Base-by-base conservation (phyloP, 1,140 invertebrate species). In the Pogonomyrmex californicus region DNA sequence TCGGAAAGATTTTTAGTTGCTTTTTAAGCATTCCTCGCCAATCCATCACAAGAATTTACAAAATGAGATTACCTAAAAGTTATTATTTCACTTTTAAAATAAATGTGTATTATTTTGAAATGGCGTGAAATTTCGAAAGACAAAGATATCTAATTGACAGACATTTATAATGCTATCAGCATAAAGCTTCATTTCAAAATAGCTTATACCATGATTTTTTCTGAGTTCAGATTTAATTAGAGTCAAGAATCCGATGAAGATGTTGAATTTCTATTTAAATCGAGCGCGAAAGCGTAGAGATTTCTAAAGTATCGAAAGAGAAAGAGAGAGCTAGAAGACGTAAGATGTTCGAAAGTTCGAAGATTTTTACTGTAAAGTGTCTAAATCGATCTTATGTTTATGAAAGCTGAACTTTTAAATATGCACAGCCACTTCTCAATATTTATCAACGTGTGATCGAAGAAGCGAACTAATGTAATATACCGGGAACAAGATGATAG, bases 401-500 rank as follows among this genome's bases (percentile, higher is more conserved):
- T 73, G 38, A 83, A 83, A 60, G 73, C 54, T 83, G 75, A 7
- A 60, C 44, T 75, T 44, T 83, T 75, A 83, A 73, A 75, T 83
- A 83, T 23, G 23, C 79, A 83, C 79, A 83, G 54, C 68, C 79
- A 83, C 75, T 83, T 83, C 68, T 83, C 68, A 62, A 82, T 56
- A 83, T 83, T 83, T 70, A 81, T 60, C 49, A 83, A 83, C 1
- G 12, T 23, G 33, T 83, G 54, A 36, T 44, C 65, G 41, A 38
- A 60, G 10, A 83, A 83, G 44, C 54, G n/a, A 82, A 60, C 33
- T 41, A 47, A 83, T 60, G 68, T 47, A 49, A 75, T 14, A 44
- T 70, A n/a, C 36, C 9, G n/a, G 30, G 6, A 49, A 73, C 23
- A 41, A 36, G n/a, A 75, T 58, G 17, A 82, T 78, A 33, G n/a